Evolutionary conservation across 2,888 invertebrate species (phyloP).

Genomic region (Lasioglossum lativentre): DNA sequence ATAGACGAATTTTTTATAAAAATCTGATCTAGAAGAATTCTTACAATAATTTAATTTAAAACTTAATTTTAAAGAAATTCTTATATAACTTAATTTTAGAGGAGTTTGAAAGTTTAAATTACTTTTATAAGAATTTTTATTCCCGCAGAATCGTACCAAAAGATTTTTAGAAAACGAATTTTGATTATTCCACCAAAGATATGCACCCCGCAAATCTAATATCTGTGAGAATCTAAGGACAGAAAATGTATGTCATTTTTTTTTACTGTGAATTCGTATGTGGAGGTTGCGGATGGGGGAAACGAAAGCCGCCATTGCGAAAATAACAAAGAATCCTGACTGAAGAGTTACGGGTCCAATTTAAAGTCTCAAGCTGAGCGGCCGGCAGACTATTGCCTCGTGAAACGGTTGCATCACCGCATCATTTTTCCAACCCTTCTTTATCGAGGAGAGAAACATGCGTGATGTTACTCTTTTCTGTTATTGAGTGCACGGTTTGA

Average conservation of each 20-base stretch:
- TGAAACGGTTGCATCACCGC: neutral
- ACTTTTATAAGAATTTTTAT: no score
- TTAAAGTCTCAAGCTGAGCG: constrained; percentile 30
- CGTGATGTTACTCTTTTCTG: neutral
- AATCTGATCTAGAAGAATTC: no score
- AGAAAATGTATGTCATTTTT: neutral
- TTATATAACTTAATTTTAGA: no score
- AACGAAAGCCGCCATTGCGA: neutral
- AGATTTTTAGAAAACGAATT: no score
- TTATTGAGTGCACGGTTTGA: constrained; percentile 11
- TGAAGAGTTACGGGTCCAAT: constrained; percentile 29
- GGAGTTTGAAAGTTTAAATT: no score
- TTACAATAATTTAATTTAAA: no score
- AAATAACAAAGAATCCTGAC: neutral
- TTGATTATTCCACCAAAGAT: no score
- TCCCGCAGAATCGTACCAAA: no score
- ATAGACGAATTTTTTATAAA: no score
- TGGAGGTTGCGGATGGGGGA: neutral
- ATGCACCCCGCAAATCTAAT: no score
- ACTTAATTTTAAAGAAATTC: no score
- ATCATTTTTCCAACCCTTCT: constrained; percentile 1
- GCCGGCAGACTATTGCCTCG: neutral
- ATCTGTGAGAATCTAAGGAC: neutral
- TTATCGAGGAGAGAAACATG: neutral
- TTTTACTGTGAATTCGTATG: neutral